Conservation (phyloP, 1,140 invertebrate genomes). For the Drosophila orosa region DNA sequence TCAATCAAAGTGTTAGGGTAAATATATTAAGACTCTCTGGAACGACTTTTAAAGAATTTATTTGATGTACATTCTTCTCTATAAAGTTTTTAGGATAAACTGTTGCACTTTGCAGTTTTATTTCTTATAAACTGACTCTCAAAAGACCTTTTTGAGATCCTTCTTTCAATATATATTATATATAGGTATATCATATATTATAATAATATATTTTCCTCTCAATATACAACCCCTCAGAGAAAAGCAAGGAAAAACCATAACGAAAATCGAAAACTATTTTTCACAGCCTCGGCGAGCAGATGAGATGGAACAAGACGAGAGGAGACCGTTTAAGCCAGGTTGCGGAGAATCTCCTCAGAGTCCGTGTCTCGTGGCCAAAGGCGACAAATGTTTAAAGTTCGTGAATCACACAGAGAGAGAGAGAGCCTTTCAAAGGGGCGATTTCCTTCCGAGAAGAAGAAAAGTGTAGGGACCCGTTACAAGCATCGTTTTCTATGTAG, state of each 20-base stretch:
- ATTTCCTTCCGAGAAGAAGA: background rate
- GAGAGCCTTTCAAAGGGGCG: background rate
- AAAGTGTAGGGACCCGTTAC: constrained; percentile 14
- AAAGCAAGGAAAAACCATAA: constrained; percentile 53
- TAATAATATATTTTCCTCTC: no score
- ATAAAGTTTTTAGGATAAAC: no score
- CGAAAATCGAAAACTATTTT: constrained; percentile 77
- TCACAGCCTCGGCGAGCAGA: constrained; percentile 40
- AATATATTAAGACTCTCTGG: no score
- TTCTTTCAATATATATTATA: no score
- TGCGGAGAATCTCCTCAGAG: constrained; percentile 33
- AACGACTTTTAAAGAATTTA: no score
- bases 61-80: no score
- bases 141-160: no score
- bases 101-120: no score
- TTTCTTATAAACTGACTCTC: no score
- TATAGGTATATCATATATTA: no score
- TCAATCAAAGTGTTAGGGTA: no score
- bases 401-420: constrained; percentile 4
- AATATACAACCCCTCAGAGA: background rate
- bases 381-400: constrained; percentile 58
- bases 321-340: constrained; percentile 10
- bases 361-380: constrained; percentile 49
- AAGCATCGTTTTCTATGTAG: constrained; percentile 58
- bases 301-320: background rate